A percentile compares a stretch with the other conserved stretches of the same genome.
phyloP scores from a whole-genome alignment of 2,797 vertebrate genomes.

The Halcyon smyrnensis region DNA sequence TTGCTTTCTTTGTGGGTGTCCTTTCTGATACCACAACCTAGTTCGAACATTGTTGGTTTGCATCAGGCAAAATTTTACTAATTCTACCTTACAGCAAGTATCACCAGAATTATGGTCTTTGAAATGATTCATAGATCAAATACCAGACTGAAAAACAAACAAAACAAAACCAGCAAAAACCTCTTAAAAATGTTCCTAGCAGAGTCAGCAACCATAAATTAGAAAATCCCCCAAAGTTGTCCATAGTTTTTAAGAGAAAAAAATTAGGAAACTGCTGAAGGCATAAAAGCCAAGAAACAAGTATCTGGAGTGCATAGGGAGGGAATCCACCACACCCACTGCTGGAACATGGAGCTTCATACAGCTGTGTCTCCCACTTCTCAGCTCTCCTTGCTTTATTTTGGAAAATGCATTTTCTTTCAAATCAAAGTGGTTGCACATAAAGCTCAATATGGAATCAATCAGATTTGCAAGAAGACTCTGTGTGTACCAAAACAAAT shows the following conservation, averaged over 20 bases:
- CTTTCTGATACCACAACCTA: neutral
- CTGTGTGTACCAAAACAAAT: conserved; percentile 56
- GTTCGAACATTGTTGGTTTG: neutral
- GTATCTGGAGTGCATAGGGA: conserved; percentile 7
- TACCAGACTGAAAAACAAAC: neutral
- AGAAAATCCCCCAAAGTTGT: neutral
- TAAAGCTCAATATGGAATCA: conserved; percentile 68
- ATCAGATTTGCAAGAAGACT: conserved; percentile 70
- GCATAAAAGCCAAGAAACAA: conserved; percentile 16
- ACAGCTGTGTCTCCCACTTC: conserved; percentile 61
- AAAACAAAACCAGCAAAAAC: no score
- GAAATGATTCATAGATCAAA: conserved; percentile 2
- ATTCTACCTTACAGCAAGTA: neutral
- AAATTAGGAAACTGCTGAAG: neutral
- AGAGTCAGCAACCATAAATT: conserved; percentile 11
- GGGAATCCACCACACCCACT: conserved; percentile 28
- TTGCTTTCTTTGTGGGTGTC: neutral
- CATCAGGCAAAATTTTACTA: neutral
- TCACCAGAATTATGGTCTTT: neutral
- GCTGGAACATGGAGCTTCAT: conserved; percentile 54
- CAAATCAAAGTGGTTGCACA: conserved; percentile 72
- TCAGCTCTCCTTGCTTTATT: conserved; percentile 69
- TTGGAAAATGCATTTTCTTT: conserved; percentile 71
- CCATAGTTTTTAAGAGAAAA: neutral
- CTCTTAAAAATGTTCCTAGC: neutral